phyloP scores from a whole-genome alignment of 1,140 invertebrate species.

The Anadara kagoshimensis region DNA sequence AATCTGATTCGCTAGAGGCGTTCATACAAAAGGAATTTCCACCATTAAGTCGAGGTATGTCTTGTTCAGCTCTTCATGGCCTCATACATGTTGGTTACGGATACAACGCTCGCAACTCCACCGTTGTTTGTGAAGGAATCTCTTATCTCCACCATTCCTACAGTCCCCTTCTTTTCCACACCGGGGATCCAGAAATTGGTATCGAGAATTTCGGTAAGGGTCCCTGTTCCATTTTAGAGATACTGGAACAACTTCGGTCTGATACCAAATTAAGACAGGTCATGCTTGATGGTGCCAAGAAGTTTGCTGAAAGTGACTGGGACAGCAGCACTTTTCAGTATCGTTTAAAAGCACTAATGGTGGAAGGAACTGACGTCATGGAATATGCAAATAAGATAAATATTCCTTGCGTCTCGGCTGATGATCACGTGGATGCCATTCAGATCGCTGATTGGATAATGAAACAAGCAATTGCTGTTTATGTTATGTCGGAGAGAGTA shows the following conservation, averaged over 20 bases:
- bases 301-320: background rate
- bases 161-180: background rate
- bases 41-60: too few species aligned
- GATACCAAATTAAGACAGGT: background rate
- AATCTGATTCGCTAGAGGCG: background rate
- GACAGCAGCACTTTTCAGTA: background rate
- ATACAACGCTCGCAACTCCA: too few species aligned
- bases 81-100: too few species aligned
- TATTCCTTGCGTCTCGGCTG: background rate
- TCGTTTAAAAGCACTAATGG: background rate
- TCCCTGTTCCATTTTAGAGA: background rate
- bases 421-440: background rate
- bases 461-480: too few species aligned
- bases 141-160: conserved; percentile 4
- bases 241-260: background rate
- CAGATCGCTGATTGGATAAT: background rate
- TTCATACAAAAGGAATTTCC: too few species aligned
- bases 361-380: background rate
- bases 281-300: background rate
- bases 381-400: conserved; percentile 2
- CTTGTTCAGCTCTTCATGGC: too few species aligned
- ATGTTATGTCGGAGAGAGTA: too few species aligned
- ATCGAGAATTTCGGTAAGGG: conserved; percentile 1
- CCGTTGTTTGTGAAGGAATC: background rate
- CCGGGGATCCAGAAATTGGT: background rate